phyloP scores from a whole-genome alignment of 2,797 vertebrate genomes.

The Xiphorhynchus erythropygius region DNA sequence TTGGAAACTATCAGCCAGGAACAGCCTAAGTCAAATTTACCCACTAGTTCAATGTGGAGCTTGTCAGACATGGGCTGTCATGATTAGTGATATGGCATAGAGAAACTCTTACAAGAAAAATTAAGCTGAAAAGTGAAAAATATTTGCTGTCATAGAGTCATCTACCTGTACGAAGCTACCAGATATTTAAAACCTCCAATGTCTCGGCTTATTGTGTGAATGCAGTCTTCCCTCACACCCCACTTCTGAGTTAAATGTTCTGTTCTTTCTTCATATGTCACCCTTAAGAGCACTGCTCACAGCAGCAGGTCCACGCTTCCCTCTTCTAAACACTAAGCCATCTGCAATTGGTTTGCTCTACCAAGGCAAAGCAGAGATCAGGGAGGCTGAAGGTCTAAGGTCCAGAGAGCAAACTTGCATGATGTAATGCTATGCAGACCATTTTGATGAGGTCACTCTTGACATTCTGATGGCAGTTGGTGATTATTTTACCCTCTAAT shows the following conservation, averaged over 20 bases:
- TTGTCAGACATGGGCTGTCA: background rate
- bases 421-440: background rate
- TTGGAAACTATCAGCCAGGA: background rate
- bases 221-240: background rate
- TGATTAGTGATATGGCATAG: background rate
- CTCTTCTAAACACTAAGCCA: background rate
- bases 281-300: background rate
- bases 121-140: background rate
- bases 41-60: background rate
- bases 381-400: background rate
- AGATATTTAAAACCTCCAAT: background rate
- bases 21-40: background rate
- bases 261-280: background rate
- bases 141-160: background rate
- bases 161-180: background rate
- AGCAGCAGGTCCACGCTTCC: background rate
- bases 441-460: background rate
- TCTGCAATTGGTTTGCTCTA: background rate
- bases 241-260: background rate
- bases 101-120: background rate
- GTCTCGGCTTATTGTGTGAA: background rate
- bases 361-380: background rate
- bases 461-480: background rate
- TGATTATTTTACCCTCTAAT: background rate
- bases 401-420: background rate